phyloP scores from a whole-genome alignment of 1,140 invertebrate species.

The Manduca sexta region DNA sequence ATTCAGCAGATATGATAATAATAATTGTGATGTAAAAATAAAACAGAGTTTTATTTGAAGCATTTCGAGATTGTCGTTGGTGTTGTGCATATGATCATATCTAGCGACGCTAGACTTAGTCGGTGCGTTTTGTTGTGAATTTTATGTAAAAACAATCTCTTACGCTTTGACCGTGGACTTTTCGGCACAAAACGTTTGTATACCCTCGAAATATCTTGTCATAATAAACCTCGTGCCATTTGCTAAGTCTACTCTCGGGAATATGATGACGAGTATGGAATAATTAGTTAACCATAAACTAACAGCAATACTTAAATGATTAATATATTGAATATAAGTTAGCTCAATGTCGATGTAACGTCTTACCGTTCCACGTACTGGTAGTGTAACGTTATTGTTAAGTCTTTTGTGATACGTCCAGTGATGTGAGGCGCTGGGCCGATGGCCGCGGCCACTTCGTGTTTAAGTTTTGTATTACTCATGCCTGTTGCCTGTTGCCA shows the following conservation, averaged over 20 bases:
- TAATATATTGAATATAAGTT: constrained; percentile 70
- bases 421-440: constrained; percentile 32
- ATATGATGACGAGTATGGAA: constrained; percentile 49
- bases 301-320: constrained; percentile 70
- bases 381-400: constrained; percentile 57
- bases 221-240: constrained; percentile 68
- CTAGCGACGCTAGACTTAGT: constrained; percentile 61
- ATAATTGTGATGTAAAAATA: constrained; percentile 68
- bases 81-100: constrained; percentile 51
- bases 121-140: constrained; percentile 30
- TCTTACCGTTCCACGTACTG: constrained; percentile 69
- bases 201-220: constrained; percentile 47
- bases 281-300: constrained; percentile 60
- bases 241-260: constrained; percentile 58
- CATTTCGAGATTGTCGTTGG: constrained; percentile 61
- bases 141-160: constrained; percentile 41
- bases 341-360: constrained; percentile 69
- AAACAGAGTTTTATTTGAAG: constrained; percentile 72
- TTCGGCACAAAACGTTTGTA: constrained; percentile 35
- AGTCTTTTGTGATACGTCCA: constrained; percentile 70
- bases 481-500: constrained; percentile 16
- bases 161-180: constrained; percentile 21
- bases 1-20: constrained; percentile 41
- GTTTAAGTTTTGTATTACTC: constrained; percentile 21
- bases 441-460: constrained; percentile 4